Evolutionary conservation across 2,797 vertebrate genomes (phyloP), one percentile per base, ranked within the genome.

Genomic region (Aldrovandia affinis): DNA sequence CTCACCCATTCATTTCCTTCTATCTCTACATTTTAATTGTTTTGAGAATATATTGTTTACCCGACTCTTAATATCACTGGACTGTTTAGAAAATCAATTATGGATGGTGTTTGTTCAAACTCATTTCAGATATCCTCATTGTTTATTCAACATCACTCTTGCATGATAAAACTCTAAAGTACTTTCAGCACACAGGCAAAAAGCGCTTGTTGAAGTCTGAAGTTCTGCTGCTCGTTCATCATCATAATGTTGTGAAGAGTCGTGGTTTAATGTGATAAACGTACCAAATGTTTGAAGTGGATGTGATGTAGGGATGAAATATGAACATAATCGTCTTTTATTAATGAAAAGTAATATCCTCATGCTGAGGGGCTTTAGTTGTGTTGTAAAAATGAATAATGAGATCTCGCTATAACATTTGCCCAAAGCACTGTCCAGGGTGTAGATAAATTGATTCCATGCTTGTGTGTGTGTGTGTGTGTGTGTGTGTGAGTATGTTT

Each of bases 331-430:
- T 75, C 39, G 9, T 30, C 39, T 44, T 10, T 20, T 39, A 20
- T 75, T 75, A 25, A 75, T 75, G 70, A 44, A 75, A 75, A 75
- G 39, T 42, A 75, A 75, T 75, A 75, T 10, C 70, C 70, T 44
- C 20, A 15, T 6, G 22, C 20, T 12, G 39, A 2, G 22, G 39
- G 70, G 20, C 39, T 75, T 75, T 30, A 6, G 20, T 44, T 20
- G 7, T 36, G 6, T 75, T 44, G 36, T 44, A 39, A n/a, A 39
- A 42, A 44, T 75, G 36, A 75, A 75, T 44, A 25, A 75, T 75
- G 70, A 18, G 70, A 75, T 75, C 70, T 44, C 22, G 14, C 70
- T 47, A 4, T 10, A 44, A 44, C 70, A 22, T 10, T 42, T n/a
- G 36, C 22, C 39, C 8, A 39, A n/a, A 44, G 39, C 39, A 10